Percentiles rank a stretch among this genome's conserved stretches.
Evolutionary conservation across 2,888 invertebrate species (phyloP).

Genomic region (Heliconius ethilla): DNA sequence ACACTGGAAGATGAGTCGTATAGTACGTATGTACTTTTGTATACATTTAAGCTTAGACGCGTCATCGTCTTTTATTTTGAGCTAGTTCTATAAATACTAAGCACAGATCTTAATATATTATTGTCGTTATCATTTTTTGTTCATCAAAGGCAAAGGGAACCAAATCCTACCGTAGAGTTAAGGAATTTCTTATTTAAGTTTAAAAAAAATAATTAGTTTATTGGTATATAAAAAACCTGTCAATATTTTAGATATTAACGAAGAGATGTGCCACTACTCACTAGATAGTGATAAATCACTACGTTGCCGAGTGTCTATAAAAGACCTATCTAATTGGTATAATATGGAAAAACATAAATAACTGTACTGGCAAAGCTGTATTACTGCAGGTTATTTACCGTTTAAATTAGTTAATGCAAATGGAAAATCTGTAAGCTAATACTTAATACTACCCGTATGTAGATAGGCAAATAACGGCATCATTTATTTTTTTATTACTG

Average conservation of each 20-base stretch:
- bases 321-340: not conserved
- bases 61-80: conserved; percentile 13
- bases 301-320: not conserved
- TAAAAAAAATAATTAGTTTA: too few species aligned
- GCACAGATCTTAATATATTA: not conserved
- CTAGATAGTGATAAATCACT: not conserved
- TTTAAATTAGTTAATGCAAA: conserved; percentile 18
- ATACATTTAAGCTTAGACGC: not conserved
- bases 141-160: not conserved
- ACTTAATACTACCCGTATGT: not conserved
- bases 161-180: not conserved
- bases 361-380: not conserved
- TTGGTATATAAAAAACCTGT: too few species aligned
- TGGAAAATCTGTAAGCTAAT: not conserved
- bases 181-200: not conserved
- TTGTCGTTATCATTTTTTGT: not conserved
- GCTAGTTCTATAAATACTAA: conserved; percentile 5
- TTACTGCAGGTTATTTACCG: not conserved
- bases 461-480: conserved; percentile 5
- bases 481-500: conserved; percentile 8
- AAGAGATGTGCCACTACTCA: not conserved
- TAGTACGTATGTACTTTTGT: not conserved
- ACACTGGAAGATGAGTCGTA: too few species aligned
- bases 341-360: not conserved
- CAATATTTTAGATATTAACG: too few species aligned